Evolutionary conservation across 2,888 invertebrate species (phyloP), one percentile per base, ranked within the genome.

Genomic region (Dione juno): DNA sequence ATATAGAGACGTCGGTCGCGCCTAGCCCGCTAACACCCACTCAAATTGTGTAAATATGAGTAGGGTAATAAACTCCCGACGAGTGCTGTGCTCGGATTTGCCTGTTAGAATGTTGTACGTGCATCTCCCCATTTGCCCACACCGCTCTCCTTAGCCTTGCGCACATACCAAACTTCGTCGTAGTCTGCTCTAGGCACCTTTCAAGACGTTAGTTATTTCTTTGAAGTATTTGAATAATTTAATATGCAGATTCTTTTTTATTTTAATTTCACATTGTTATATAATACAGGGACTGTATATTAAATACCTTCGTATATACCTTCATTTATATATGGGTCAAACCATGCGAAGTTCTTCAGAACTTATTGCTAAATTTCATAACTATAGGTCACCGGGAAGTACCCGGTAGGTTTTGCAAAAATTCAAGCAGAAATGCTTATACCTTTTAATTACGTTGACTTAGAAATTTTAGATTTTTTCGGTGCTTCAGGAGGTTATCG

Each of bases 41-140:
- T 88, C 82, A 81, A 88, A 86, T 87, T 86, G 88, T 90, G 88
- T 88, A 89, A 90, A 90, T 90, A 90, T 90, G 88, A 90, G 87
- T 86, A 84, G 86, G 87, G 87, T 88, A 89, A 90, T 91, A 91
- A 90, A 90, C 87, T 87, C 84, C 80, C 79, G 82, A 81, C 84
- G 86, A 86, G 84, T 83, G 82, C 80, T 84, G 84, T 84, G 85
- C 87, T 88, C 80, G 86, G 88, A 89, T 91, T 90, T 90, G 88
- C 86, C 83, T 84, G 86, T 82, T 86, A 81, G 85, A 89, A 87
- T 89, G 87, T 78, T 81, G 87, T 86, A 90, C 89, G 89, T 89
- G 88, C 83, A 81, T 78, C 86, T 82, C 84, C 84, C 86, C 79
- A 75, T 76, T 74, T 78, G 73, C 78, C 77, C 76, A 77, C 76